Conservation (phyloP, 2,888 invertebrate species). For the Hymenopus coronatus region DNA sequence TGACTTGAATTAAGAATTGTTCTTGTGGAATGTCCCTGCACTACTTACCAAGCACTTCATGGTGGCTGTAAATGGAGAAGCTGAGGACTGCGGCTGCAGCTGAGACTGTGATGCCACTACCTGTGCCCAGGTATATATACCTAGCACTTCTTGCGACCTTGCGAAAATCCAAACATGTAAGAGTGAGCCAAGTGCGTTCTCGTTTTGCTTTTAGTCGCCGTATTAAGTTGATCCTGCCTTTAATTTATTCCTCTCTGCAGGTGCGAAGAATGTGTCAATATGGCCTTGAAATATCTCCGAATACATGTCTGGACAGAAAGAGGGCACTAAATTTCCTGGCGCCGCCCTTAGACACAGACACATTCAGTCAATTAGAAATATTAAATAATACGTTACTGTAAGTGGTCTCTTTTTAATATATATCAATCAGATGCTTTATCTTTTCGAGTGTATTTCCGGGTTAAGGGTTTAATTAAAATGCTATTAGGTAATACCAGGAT, state of each 20-base stretch:
- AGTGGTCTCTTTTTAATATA: no score
- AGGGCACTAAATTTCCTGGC: background rate
- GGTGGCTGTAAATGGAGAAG: background rate
- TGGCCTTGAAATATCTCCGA: background rate
- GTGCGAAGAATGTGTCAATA: background rate
- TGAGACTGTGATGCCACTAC: background rate
- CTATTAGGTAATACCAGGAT: no score
- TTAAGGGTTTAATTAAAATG: no score
- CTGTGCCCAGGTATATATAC: background rate
- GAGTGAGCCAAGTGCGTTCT: background rate
- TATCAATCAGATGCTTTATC: no score
- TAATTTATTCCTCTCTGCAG: background rate
- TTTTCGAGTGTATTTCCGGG: no score
- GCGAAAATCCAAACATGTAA: background rate
- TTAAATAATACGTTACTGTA: no score
- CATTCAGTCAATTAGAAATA: no score
- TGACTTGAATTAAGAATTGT: no score
- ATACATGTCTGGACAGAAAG: background rate
- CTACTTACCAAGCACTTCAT: background rate
- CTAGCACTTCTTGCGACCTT: background rate
- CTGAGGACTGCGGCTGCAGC: background rate
- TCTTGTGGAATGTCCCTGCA: background rate
- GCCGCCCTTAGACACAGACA: no score
- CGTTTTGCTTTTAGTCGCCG: background rate
- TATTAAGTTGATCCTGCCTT: background rate